phyloP scores from a whole-genome alignment of 2,113 vertebrate species.

The Pavo muticus region DNA sequence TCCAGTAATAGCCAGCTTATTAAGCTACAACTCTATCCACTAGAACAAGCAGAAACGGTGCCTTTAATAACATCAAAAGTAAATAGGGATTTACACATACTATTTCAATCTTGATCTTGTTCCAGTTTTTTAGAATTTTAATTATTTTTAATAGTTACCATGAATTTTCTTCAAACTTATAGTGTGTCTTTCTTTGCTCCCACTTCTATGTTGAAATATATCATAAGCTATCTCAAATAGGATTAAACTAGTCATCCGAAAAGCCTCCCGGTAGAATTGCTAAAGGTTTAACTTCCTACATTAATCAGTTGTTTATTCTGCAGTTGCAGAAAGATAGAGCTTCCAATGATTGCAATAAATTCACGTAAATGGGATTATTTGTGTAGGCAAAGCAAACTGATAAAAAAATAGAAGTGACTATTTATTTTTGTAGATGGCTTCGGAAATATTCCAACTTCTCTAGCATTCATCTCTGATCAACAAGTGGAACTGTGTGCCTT shows the following conservation, averaged over 20 bases:
- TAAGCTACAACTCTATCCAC: neutral
- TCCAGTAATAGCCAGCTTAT: neutral
- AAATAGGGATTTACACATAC: slow-evolving; percentile 1
- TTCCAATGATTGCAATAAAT: slow-evolving; percentile 1
- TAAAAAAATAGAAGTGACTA: neutral
- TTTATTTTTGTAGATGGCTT: slow-evolving; percentile 12
- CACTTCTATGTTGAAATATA: neutral
- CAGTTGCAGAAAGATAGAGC: slow-evolving; percentile 4
- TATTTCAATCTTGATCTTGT: neutral
- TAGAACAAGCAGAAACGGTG: neutral
- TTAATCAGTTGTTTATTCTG: slow-evolving; percentile 23
- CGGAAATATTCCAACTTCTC: neutral
- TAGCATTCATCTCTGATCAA: neutral
- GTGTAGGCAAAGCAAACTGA: neutral
- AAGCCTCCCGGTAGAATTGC: neutral
- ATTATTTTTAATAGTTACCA: slow-evolving; percentile 6
- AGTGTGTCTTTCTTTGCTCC: neutral
- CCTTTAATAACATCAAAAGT: neutral
- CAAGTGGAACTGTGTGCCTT: neutral
- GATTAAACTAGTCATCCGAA: neutral
- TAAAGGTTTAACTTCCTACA: slow-evolving; percentile 7
- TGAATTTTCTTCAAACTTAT: neutral
- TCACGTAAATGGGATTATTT: neutral
- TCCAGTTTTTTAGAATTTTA: neutral
- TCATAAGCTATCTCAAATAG: neutral